Evolutionary conservation across 1,140 invertebrate species (phyloP).

Genomic region (Drosophila elegans): DNA sequence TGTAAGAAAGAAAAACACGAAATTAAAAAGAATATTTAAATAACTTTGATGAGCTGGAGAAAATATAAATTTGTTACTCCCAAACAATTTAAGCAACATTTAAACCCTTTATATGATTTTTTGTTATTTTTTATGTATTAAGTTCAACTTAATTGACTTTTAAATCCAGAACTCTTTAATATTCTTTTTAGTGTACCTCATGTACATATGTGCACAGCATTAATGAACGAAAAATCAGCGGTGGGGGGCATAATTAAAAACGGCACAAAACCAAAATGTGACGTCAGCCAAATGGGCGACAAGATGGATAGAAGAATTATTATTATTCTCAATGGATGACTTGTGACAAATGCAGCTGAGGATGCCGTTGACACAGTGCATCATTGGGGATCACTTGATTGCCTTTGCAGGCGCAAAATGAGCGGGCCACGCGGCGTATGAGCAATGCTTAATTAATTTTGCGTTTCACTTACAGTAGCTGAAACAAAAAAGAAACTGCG

Average conservation of each 20-base stretch:
- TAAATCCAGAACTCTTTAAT: not conserved
- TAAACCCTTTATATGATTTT: too few relatives aligned
- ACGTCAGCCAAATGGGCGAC: constrained; percentile 1
- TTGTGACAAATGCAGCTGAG: constrained; percentile 14
- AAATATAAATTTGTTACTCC: too few relatives aligned
- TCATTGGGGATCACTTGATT: constrained; percentile 62
- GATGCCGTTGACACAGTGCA: constrained; percentile 16
- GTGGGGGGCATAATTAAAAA: constrained; percentile 6
- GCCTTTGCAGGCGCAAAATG: constrained; percentile 22
- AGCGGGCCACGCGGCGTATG: constrained; percentile 26
- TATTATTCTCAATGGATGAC: not conserved
- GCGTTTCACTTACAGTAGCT: constrained; percentile 15
- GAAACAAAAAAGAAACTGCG: constrained; percentile 10
- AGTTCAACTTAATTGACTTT: too few relatives aligned
- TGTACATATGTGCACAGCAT: constrained; percentile 7
- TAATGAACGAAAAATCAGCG: constrained; percentile 19
- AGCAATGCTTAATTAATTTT: constrained; percentile 64
- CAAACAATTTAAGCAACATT: too few relatives aligned
- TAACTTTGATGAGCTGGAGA: not conserved
- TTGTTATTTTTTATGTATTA: too few relatives aligned
- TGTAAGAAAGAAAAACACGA: not conserved
- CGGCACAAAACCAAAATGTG: constrained; percentile 7
- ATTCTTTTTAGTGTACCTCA: constrained; percentile 9
- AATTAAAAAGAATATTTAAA: not conserved
- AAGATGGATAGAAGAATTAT: not conserved